Evolutionary conservation across 2,888 invertebrate genomes (phyloP), one percentile per base, ranked within the genome.

Genomic region (Sminthurinus aureus): DNA sequence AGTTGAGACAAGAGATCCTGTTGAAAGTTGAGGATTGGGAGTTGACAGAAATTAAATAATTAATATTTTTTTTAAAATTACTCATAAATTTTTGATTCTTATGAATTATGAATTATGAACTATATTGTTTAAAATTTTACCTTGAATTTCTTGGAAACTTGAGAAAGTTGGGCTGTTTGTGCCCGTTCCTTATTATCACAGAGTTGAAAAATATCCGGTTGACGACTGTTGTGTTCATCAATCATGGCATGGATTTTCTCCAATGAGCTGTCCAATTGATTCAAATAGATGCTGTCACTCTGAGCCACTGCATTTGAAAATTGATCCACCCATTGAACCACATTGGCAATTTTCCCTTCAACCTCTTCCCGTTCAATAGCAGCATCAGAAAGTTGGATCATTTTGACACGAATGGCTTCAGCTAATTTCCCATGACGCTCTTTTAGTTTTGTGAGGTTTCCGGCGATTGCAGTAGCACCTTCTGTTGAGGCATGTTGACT

Each of bases 321-420:
- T 80, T 94, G 93, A 24, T 94, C 93, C 90, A 96, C 93, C 95
- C 96, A 96, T 86, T 94, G 94, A 64, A 94, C 93, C 87, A 96
- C 95, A 87, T 94, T 94, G 0, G 93, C 93, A 85, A 96, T 91
- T 90, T 95, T 95, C 11, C 94, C 94, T 90, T 95, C 93, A 89
- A 96, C 95, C 89, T 97, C 96, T 91, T 97, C 96, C 83, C 95
- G 92, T 0, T 94, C 92, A 76, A 96, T 93, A 74, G 96, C 94
- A 64, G 94, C 94, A 89, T 96, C 96, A 0, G 96, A 96, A 0
- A 96, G 91, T 83, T 94, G 93, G 89, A 96, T 96, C 69, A 96
- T 95, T 90, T 93, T 94, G 15, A 93, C 92, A 80, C 96, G 91
- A 0, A 95, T 94, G 11, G 93, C 93, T 88, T 96, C 96, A 0